Percentiles rank a stretch among this genome's conserved stretches.
Conservation (phyloP, 1,140 invertebrate genomes). For the Danaus plexippus region DNA sequence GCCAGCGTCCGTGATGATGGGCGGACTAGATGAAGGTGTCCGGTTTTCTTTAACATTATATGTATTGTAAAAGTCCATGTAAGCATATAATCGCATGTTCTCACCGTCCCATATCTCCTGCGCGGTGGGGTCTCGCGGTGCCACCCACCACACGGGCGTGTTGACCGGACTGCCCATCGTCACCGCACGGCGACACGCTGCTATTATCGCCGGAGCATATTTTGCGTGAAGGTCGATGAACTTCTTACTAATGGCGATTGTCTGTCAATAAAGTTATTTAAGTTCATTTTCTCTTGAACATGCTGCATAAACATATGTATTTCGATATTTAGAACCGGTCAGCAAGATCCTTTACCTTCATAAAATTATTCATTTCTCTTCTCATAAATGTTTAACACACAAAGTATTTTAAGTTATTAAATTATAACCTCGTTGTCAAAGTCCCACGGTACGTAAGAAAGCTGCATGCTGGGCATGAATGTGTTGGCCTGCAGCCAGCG, state of each 20-base stretch:
- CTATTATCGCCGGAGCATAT: conserved; percentile 76
- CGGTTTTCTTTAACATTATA: too few relatives aligned
- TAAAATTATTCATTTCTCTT: too few relatives aligned
- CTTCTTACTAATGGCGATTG: conserved; percentile 76
- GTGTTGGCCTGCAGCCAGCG: conserved; percentile 91
- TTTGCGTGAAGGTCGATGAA: conserved; percentile 78
- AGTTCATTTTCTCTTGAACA: neutral
- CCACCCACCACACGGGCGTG: conserved; percentile 90
- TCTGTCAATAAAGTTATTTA: conserved; percentile 44
- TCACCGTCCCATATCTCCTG: conserved; percentile 78
- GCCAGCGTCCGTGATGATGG: too few relatives aligned
- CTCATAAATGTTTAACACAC: too few relatives aligned
- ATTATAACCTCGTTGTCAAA: conserved; percentile 77
- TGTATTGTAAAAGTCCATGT: neutral
- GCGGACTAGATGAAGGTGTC: too few relatives aligned
- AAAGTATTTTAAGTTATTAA: too few relatives aligned
- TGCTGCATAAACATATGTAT: too few relatives aligned
- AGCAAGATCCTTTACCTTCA: too few relatives aligned
- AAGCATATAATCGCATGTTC: conserved; percentile 8
- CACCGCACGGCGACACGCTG: conserved; percentile 73
- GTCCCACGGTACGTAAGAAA: conserved; percentile 90
- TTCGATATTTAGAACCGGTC: too few relatives aligned
- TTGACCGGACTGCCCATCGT: conserved; percentile 81
- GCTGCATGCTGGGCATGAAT: conserved; percentile 91
- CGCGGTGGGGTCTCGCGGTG: conserved; percentile 77